Evolutionary conservation across 2,888 invertebrate species (phyloP), one percentile per base, ranked within the genome.

Genomic region (Alentia gelatinosa): DNA sequence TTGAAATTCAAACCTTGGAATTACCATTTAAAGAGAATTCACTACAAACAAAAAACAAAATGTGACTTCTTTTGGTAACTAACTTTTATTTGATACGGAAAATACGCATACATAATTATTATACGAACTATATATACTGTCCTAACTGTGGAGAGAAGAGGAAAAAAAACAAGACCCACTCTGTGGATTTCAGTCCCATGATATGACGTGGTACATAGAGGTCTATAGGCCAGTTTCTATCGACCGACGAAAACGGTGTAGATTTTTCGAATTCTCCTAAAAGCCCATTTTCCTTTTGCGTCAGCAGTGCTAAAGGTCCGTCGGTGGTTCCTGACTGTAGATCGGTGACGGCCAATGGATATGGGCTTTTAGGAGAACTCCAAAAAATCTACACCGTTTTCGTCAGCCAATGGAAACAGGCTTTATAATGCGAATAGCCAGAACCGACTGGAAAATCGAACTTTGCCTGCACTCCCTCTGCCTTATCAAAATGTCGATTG

Each of bases 71-170:
- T 79, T 37, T 86, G 15, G 35, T 86, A 86, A 86, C 86, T 86
- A 86, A 30, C n/a, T 5, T 86, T 86, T 86, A 86, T 86, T 84
- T 86, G 47, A 86, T 86, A 86, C 86, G 19, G 86, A 86, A 86
- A 86, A 47, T 86, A 86, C 86, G 19, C 26, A 42, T 26, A 86
- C 50, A n/a, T n/a, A n/a, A 86, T 42, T 40, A 84, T 47, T 19
- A 86, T 47, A 86, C 86, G n/a, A 86, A 86, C 86, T n/a, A n/a
- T 86, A 30, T 86, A 86, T 86, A 26, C 86, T 79, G 79, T n/a
- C 39, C 3, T 86, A 26, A 86, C 26, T 0, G 33, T 9, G 86
- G 26, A 30, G 26, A 35, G 83, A 83, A 35, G 42, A 86, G 86
- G 39, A 79, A 26, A 39, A 79, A 79, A 33, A 35, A 79, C 35